These are phyloP conservation scores for Mechanitis messenoides DNA, from an alignment of 2,888 invertebrate genomes.

Conservation along the genomic window DNA sequence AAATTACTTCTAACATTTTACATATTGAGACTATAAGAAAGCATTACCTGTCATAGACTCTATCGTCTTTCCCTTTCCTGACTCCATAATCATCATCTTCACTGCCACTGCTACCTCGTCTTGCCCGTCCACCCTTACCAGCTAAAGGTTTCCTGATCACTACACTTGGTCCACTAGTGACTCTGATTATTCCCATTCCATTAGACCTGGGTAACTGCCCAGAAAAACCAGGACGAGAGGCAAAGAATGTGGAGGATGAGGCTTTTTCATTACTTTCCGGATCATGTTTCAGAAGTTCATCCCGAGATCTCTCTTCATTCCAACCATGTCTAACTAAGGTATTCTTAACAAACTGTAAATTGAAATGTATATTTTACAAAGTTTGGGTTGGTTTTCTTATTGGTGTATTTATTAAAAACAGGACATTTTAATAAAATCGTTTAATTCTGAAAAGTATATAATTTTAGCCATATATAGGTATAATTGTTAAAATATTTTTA, in stretches of 20 bases:
- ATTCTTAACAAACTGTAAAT: constrained; percentile 71
- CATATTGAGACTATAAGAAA: too few relatives aligned
- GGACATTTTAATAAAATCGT: too few relatives aligned
- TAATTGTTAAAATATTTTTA: too few relatives aligned
- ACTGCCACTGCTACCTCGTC: constrained; percentile 73
- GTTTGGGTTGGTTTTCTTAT: background rate
- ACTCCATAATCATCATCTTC: constrained; percentile 79
- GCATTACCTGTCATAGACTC: constrained; percentile 80
- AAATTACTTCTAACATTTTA: too few relatives aligned
- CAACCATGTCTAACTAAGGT: constrained; percentile 72
- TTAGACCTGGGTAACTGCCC: constrained; percentile 39
- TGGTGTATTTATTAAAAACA: too few relatives aligned
- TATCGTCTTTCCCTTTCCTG: constrained; percentile 77
- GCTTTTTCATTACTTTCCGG: constrained; percentile 60
- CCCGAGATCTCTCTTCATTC: constrained; percentile 75
- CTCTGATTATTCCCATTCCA: constrained; percentile 39
- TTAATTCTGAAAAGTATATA: too few relatives aligned
- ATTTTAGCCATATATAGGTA: too few relatives aligned
- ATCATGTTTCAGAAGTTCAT: constrained; percentile 69
- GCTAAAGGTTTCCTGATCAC: constrained; percentile 43
- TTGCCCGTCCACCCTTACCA: constrained; percentile 58
- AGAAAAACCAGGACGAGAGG: constrained; percentile 47
- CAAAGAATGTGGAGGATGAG: constrained; percentile 36
- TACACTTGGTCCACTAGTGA: constrained; percentile 43
- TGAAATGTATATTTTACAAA: background rate